A percentile compares a stretch with the other conserved stretches of the same genome.
Conservation (phyloP, 2,888 invertebrate genomes). For the Phorcus lineatus region DNA sequence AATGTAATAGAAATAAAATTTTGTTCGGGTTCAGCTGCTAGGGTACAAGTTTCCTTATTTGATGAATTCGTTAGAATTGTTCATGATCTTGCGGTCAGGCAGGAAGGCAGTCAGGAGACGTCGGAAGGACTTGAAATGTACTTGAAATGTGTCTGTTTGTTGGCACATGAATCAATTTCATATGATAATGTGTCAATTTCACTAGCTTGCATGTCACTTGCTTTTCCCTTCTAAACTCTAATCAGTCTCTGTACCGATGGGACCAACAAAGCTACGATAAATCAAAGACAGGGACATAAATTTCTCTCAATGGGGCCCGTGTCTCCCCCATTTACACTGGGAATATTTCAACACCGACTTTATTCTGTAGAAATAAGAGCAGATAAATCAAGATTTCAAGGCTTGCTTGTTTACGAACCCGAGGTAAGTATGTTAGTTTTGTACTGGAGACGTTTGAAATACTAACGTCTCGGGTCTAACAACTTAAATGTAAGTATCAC, state of each 20-base stretch:
- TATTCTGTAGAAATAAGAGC: not conserved
- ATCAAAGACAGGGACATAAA: conserved; percentile 9
- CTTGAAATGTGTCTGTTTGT: too few relatives aligned
- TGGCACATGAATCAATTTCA: conserved; percentile 8
- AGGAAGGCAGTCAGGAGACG: too few relatives aligned
- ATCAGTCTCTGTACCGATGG: not conserved
- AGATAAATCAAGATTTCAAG: conserved; percentile 16
- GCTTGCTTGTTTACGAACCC: conserved; percentile 9
- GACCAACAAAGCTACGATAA: conserved; percentile 12
- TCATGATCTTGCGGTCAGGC: too few relatives aligned
- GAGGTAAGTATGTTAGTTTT: not conserved
- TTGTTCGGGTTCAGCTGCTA: too few relatives aligned
- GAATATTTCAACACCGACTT: conserved; percentile 22
- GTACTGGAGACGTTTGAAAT: not conserved
- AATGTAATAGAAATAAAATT: too few relatives aligned
- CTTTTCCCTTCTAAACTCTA: not conserved
- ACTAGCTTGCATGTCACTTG: not conserved
- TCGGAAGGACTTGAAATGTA: too few relatives aligned
- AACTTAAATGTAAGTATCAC: too few relatives aligned
- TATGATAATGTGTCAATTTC: not conserved
- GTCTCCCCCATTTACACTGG: conserved; percentile 7
- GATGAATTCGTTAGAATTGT: too few relatives aligned
- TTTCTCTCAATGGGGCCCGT: conserved; percentile 11
- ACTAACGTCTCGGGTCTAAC: too few relatives aligned
- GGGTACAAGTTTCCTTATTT: too few relatives aligned